These are phyloP conservation scores for Anastatus disparis DNA, from an alignment of 1,140 invertebrate genomes.

Conservation along the genomic window DNA sequence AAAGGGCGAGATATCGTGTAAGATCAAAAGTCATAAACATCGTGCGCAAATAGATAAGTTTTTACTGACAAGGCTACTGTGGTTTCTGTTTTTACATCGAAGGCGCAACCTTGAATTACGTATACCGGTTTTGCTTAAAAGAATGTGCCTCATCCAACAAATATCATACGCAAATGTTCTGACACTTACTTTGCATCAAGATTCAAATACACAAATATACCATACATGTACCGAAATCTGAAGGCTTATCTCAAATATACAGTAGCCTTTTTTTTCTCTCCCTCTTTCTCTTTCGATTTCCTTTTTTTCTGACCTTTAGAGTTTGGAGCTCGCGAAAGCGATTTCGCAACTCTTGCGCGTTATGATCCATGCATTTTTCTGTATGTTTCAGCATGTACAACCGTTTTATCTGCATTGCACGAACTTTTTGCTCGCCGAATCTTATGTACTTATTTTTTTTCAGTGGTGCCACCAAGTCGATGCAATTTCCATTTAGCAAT, in stretches of 20 bases:
- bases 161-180: constrained; percentile 40
- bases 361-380: neutral
- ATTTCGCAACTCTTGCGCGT: neutral
- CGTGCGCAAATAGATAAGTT: neutral
- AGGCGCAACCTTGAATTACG: neutral
- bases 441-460: neutral
- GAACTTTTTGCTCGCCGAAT: no score
- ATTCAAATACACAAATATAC: neutral
- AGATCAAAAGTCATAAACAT: neutral
- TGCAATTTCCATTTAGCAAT: constrained; percentile 53
- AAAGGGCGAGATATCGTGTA: neutral
- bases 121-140: neutral
- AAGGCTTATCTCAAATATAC: neutral
- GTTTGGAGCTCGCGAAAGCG: no score
- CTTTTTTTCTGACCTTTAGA: no score
- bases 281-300: no score
- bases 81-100: neutral
- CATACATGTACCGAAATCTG: constrained; percentile 15
- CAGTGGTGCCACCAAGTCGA: constrained; percentile 41
- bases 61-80: neutral
- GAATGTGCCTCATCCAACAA: constrained; percentile 24
- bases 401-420: no score
- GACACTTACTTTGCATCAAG: constrained; percentile 24
- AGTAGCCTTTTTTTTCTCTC: neutral
- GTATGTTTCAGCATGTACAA: neutral